Conservation (phyloP, 1,140 invertebrate genomes). For the Lasaia peninsularis region DNA sequence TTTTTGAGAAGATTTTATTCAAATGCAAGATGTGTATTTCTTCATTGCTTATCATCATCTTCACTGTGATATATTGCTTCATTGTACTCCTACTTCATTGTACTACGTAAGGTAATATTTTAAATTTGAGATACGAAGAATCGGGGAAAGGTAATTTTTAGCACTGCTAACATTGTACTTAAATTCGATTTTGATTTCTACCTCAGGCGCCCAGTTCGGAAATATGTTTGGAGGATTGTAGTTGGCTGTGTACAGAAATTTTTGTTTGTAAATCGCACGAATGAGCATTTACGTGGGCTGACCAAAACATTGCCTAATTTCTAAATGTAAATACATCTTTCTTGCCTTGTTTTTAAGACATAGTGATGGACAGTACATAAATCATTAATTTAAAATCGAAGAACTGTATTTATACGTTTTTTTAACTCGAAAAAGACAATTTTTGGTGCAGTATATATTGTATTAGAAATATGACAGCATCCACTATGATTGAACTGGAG, state of each 20-base stretch:
- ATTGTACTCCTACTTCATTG: too few species aligned
- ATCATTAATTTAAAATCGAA: not conserved
- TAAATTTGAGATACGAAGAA: not conserved
- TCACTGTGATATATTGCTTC: too few species aligned
- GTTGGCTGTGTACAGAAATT: not conserved
- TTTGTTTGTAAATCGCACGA: not conserved
- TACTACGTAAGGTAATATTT: too few species aligned
- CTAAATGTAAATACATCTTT: not conserved
- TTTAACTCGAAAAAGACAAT: not conserved
- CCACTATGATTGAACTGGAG: constrained; percentile 79
- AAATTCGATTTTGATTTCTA: constrained; percentile 14
- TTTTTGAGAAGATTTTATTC: too few species aligned
- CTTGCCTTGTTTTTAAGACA: constrained; percentile 1
- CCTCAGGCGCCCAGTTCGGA: constrained; percentile 13
- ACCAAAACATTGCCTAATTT: constrained; percentile 10
- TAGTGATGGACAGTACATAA: not conserved
- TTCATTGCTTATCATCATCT: too few species aligned
- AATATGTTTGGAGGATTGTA: constrained; percentile 20
- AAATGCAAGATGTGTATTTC: too few species aligned
- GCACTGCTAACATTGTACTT: constrained; percentile 19
- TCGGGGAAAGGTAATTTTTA: not conserved
- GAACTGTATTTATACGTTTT: not conserved
- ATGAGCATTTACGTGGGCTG: constrained; percentile 12
- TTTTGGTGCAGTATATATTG: constrained; percentile 23
- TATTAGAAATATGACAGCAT: constrained; percentile 73